These are phyloP conservation scores for Sebastes kiyomatsui DNA, from an alignment of 2,797 vertebrate genomes.

Conservation along the genomic window DNA sequence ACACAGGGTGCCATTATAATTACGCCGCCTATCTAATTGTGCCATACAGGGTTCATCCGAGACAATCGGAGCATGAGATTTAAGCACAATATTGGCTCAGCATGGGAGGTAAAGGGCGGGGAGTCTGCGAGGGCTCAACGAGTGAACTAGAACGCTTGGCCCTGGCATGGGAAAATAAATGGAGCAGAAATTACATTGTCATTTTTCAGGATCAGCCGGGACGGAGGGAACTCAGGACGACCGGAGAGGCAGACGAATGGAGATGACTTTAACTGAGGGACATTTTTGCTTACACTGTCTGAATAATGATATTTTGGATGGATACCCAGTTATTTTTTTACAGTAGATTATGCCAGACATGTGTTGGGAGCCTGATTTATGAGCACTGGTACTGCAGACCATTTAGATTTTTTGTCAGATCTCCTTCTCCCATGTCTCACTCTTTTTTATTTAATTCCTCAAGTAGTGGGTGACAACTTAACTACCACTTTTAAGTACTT, in stretches of 20 bases:
- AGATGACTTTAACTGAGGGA: constrained; percentile 46
- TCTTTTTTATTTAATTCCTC: background rate
- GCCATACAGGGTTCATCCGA: constrained; percentile 72
- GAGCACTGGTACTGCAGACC: background rate
- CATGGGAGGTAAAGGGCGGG: constrained; percentile 78
- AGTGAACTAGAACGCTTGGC: constrained; percentile 73
- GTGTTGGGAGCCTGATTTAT: background rate
- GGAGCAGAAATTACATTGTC: constrained; percentile 83
- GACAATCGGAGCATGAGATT: constrained; percentile 86
- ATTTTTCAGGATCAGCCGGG: constrained; percentile 65
- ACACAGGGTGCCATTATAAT: constrained; percentile 81
- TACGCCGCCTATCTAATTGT: constrained; percentile 80
- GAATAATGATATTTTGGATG: constrained; percentile 2
- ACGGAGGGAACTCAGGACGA: constrained; percentile 44
- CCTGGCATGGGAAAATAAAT: constrained; percentile 80
- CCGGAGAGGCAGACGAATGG: constrained; percentile 19
- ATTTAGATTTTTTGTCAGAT: background rate
- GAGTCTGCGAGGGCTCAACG: constrained; percentile 63
- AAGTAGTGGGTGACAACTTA: background rate
- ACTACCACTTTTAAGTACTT: background rate
- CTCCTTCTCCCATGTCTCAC: background rate
- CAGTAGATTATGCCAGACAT: background rate
- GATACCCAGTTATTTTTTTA: background rate
- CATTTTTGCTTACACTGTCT: constrained; percentile 8
- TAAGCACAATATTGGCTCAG: constrained; percentile 85